Conservation (phyloP, 2,888 invertebrate species). For the Leptopilina myrica region DNA sequence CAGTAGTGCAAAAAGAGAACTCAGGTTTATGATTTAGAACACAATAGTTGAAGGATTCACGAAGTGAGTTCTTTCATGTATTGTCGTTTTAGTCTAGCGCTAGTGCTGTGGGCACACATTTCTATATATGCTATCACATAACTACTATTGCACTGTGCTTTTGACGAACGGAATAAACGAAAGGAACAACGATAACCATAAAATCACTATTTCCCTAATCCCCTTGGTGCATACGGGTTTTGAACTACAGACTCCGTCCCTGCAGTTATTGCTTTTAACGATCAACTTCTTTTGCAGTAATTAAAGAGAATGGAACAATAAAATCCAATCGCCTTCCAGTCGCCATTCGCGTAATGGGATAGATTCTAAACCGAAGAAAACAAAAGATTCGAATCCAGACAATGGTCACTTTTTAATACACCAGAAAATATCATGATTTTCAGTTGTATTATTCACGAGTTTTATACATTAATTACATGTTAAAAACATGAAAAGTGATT, state of each 20-base stretch:
- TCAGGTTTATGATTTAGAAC: slow-evolving; percentile 15
- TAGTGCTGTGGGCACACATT: background rate
- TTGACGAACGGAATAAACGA: background rate
- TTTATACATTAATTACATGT: background rate
- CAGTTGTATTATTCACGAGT: background rate
- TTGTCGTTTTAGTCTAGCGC: background rate
- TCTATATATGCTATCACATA: no score
- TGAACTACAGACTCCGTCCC: background rate
- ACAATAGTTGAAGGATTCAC: background rate
- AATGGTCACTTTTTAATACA: background rate
- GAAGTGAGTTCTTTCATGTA: slow-evolving; percentile 1
- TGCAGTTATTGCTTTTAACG: slow-evolving; percentile 31
- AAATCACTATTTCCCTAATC: slow-evolving; percentile 30
- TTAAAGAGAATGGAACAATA: slow-evolving; percentile 37
- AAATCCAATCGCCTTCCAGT: slow-evolving; percentile 31
- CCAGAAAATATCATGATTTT: background rate
- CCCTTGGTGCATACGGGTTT: slow-evolving; percentile 5
- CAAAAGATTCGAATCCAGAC: background rate
- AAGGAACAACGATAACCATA: slow-evolving; percentile 24
- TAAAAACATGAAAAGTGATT: background rate
- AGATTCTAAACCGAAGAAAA: slow-evolving; percentile 5
- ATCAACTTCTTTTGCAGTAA: slow-evolving; percentile 34
- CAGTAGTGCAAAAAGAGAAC: background rate
- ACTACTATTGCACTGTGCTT: background rate
- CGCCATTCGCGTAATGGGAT: slow-evolving; percentile 2